Base-by-base conservation (phyloP, 2,888 invertebrate species). In the Cordilura impudica region DNA sequence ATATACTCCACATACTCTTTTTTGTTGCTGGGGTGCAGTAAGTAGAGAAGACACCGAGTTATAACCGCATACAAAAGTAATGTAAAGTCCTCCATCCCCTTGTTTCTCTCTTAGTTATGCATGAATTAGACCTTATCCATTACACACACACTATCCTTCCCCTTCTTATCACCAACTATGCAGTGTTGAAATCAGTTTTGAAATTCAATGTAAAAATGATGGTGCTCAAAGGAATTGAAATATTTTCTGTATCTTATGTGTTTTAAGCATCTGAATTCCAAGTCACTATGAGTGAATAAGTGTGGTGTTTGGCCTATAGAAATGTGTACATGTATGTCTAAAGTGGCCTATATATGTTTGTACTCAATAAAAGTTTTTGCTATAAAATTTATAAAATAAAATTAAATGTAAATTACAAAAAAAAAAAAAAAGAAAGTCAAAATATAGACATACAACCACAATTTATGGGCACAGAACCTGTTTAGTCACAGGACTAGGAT, bases 321-420 rank as follows among this genome's bases (percentile, higher is more conserved):
- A 31, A 10, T 31, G 12, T 31, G 3, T 31, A 3, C 12, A 31
- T 31, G 10, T 10, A 31, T 31, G 31, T 29, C 1, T 5, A n/a
- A n/a, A n/a, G 2, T 2, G 2, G 6, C 1, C 29, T 39, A 14
- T 70, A 1, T 21, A 2, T 63, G 19, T 31, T 35, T 35, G 14
- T 47, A 23, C 39, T 12, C 21, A 4, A 23, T 23, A 56, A 45
- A 66, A 58, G 26, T 60, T 66, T 66, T 54, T 26, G 26, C 39
- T 58, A 54, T 29, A 66, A 66, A 60, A 61, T 61, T 47, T 39
- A 60, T 47, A 8, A 29, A 73, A 67, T 73, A 69, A 65, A 78
- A 78, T 78, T 73, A 73, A 63, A 78, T 73, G 78, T 45, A 67
- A 78, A 78, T 69, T 58, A 69, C 43, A 58, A 69, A 70, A 60